Percentiles rank a stretch among this genome's conserved stretches.
phyloP scores from a whole-genome alignment of 2,113 vertebrate genomes.

The Anarhynchus alexandrinus region DNA sequence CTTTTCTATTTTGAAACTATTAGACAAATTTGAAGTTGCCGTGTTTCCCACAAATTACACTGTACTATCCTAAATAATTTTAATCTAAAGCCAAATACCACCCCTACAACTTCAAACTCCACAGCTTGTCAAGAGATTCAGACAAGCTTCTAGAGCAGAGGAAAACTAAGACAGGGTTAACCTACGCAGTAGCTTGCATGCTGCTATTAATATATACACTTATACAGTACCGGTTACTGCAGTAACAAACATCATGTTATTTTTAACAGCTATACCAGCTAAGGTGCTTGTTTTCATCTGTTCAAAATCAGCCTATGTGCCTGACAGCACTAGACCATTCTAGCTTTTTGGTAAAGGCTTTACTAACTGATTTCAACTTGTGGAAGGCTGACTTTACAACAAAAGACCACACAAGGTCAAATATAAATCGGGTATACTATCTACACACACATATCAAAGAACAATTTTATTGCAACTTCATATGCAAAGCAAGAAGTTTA shows the following conservation, averaged over 20 bases:
- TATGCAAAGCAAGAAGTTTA: background rate
- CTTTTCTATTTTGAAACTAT: background rate
- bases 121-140: background rate
- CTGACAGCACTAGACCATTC: background rate
- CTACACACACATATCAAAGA: background rate
- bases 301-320: background rate
- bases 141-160: rapidly evolving
- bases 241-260: background rate
- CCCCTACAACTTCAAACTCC: background rate
- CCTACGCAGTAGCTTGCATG: background rate
- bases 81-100: background rate
- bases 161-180: background rate
- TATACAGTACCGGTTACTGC: background rate
- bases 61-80: background rate
- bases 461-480: background rate
- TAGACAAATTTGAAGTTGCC: background rate
- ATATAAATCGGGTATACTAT: background rate
- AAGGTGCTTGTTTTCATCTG: background rate
- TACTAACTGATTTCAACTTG: background rate
- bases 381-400: background rate
- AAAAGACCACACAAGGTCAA: background rate
- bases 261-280: background rate
- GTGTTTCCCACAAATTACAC: background rate
- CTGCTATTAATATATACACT: background rate
- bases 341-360: background rate